phyloP scores from a whole-genome alignment of 2,888 invertebrate species.

The Boloria euphrosyne region DNA sequence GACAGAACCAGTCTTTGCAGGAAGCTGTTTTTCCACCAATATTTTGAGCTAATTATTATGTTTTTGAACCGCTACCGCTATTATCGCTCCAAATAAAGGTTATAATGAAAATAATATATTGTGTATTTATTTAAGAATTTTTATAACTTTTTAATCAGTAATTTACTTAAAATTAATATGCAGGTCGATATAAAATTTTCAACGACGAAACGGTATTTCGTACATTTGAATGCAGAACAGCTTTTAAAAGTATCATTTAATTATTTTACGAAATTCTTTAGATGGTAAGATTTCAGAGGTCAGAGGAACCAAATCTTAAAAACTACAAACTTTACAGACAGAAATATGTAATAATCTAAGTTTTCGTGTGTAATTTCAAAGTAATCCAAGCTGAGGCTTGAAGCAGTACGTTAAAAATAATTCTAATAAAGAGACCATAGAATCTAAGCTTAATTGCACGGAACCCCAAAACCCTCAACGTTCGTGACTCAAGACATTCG shows the following conservation, averaged over 20 bases:
- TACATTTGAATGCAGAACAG: slow-evolving; percentile 6
- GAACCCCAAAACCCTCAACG: slow-evolving; percentile 21
- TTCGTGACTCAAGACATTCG: slow-evolving; percentile 45
- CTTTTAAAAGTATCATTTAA: not conserved
- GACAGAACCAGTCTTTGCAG: slow-evolving; percentile 40
- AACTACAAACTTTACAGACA: no score
- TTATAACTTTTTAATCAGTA: slow-evolving; percentile 30
- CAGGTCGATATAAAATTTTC: slow-evolving; percentile 5
- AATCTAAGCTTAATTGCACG: slow-evolving; percentile 5
- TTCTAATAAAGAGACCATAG: no score
- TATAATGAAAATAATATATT: slow-evolving; percentile 30
- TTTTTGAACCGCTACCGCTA: slow-evolving; percentile 38
- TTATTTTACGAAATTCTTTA: slow-evolving; percentile 1
- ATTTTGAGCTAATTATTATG: slow-evolving; percentile 39
- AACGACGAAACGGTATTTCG: slow-evolving; percentile 9
- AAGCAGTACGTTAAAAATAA: not conserved
- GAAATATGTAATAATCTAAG: no score
- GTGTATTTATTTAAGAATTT: slow-evolving; percentile 25
- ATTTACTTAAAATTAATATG: slow-evolving; percentile 20
- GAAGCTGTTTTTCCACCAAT: slow-evolving; percentile 38
- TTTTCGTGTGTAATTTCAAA: no score
- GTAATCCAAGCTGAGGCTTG: no score
- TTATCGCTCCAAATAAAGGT: slow-evolving; percentile 35
- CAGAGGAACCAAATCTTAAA: no score
- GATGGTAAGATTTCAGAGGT: no score